Evolutionary conservation across 1,140 invertebrate species (phyloP).

Genomic region (Episyrphus balteatus): DNA sequence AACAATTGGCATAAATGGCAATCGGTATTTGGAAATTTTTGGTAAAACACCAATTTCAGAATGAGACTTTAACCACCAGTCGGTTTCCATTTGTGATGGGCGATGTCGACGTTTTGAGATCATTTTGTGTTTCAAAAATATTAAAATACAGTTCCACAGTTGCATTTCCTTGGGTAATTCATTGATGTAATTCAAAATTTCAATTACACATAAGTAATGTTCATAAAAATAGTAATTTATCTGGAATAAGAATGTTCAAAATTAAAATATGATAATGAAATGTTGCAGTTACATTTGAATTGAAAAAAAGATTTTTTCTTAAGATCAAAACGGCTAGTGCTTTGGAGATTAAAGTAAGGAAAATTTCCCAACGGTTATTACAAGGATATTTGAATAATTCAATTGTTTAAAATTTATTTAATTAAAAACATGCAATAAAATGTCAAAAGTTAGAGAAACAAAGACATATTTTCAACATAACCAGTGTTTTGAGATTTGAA

Average conservation of each 20-base stretch:
- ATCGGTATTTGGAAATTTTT: conserved; percentile 28
- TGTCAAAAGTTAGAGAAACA: too few relatives aligned
- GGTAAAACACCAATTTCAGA: conserved; percentile 26
- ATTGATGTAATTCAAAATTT: conserved; percentile 25
- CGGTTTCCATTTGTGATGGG: conserved; percentile 25
- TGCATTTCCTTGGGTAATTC: conserved; percentile 28
- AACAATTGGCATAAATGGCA: conserved; percentile 30
- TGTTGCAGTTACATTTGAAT: too few relatives aligned
- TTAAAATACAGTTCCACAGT: conserved; percentile 27
- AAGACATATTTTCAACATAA: too few relatives aligned
- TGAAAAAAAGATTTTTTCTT: too few relatives aligned
- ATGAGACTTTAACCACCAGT: conserved; percentile 30
- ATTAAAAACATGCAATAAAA: too few relatives aligned
- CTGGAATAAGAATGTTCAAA: conserved; percentile 7
- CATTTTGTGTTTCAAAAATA: conserved; percentile 34
- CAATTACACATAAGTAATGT: conserved; percentile 29
- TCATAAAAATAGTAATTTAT: conserved; percentile 37
- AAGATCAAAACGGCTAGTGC: too few relatives aligned
- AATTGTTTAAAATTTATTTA: too few relatives aligned
- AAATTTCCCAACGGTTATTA: too few relatives aligned
- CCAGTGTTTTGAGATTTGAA: too few relatives aligned
- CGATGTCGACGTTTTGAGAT: conserved; percentile 20
- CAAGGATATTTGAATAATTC: too few relatives aligned
- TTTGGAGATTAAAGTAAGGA: too few relatives aligned
- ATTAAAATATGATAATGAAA: neutral